Conservation (phyloP, 2,797 vertebrate species). For the Tragelaphus eurycerus region DNA sequence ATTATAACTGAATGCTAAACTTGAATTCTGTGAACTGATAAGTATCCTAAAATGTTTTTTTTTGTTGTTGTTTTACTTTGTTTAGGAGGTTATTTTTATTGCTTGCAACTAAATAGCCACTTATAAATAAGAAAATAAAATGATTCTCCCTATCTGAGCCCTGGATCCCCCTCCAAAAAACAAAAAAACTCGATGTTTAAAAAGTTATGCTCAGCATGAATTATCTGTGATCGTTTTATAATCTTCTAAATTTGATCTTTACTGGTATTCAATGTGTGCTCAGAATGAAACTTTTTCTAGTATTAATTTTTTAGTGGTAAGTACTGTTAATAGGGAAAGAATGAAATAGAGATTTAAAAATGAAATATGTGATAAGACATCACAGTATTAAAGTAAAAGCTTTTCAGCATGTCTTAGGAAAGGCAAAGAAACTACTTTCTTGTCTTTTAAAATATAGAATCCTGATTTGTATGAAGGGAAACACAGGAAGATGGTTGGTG, state of each 20-base stretch:
- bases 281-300: not conserved
- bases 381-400: not conserved
- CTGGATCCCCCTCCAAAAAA: fast-evolving
- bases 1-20: not conserved
- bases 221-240: not conserved
- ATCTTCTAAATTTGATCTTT: not conserved
- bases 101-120: not conserved
- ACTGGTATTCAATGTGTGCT: not conserved
- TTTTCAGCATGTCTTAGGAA: not conserved
- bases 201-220: not conserved
- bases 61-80: not conserved
- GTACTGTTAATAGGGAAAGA: not conserved
- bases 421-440: not conserved
- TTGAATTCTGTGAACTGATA: not conserved
- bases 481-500: not conserved
- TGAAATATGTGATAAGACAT: not conserved
- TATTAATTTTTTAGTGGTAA: not conserved
- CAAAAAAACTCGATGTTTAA: not conserved
- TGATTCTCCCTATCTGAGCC: not conserved
- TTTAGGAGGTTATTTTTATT: not conserved
- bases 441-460: not conserved
- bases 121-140: not conserved
- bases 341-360: not conserved
- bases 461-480: not conserved
- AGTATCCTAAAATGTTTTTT: not conserved